Conservation (phyloP, 2,888 invertebrate genomes). For the Brenthis hecate region DNA sequence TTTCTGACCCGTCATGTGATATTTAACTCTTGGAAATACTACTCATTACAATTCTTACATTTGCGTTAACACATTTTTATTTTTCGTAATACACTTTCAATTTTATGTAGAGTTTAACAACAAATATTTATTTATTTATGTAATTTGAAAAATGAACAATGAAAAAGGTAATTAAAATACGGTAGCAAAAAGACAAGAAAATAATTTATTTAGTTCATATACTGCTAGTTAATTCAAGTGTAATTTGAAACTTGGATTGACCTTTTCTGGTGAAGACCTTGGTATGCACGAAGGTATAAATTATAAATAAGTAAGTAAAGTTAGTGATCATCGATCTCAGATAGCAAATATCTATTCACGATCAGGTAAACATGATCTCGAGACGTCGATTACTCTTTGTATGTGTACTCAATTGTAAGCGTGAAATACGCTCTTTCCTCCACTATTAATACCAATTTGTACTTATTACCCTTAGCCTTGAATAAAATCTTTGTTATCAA, state of each 20-base stretch:
- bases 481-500: too few relatives aligned
- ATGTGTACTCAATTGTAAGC: conserved; percentile 38
- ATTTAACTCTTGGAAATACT: conserved; percentile 1
- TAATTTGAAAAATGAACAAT: too few relatives aligned
- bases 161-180: not conserved
- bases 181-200: not conserved
- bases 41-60: too few relatives aligned
- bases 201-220: not conserved
- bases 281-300: not conserved
- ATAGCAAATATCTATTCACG: conserved; percentile 26
- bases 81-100: too few relatives aligned
- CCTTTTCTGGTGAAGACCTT: not conserved
- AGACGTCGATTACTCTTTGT: conserved; percentile 35
- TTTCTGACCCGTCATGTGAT: not conserved
- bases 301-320: conserved; percentile 1
- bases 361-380: conserved; percentile 41
- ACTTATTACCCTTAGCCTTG: not conserved
- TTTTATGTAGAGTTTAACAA: too few relatives aligned
- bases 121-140: too few relatives aligned
- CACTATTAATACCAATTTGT: conserved; percentile 11
- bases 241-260: not conserved
- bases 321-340: conserved; percentile 23
- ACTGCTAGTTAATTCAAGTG: not conserved
- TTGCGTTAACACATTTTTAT: too few relatives aligned
- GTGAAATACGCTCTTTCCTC: conserved; percentile 33